Percentiles rank a stretch among this genome's conserved stretches.
phyloP scores from a whole-genome alignment of 1,140 invertebrate genomes.

The Aphelenchoides fujianensis region DNA sequence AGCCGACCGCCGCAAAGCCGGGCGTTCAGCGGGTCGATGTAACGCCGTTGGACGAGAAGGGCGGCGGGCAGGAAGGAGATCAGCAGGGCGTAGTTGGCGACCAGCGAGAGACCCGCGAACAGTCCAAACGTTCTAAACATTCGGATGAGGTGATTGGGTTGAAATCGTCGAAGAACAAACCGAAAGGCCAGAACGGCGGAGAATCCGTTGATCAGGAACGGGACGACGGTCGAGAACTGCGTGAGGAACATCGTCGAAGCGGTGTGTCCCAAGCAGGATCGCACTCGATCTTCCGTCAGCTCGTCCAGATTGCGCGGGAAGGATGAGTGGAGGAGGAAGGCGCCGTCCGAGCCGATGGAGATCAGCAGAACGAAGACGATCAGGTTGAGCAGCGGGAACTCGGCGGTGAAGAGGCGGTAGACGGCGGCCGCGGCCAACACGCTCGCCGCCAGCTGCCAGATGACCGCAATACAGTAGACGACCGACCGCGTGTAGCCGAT shows the following conservation, averaged over 20 bases:
- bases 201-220: slow-evolving; percentile 56
- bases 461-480: slow-evolving; percentile 35
- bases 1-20: not conserved
- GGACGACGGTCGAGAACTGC: slow-evolving; percentile 57
- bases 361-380: slow-evolving; percentile 58
- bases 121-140: too few relatives aligned
- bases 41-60: slow-evolving; percentile 49
- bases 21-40: slow-evolving; percentile 31
- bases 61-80: slow-evolving; percentile 57
- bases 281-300: slow-evolving; percentile 36
- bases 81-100: slow-evolving; percentile 58
- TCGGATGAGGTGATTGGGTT: too few relatives aligned
- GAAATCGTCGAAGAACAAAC: too few relatives aligned
- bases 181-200: slow-evolving; percentile 59
- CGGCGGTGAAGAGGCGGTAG: slow-evolving; percentile 40
- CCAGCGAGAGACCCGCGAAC: slow-evolving; percentile 58
- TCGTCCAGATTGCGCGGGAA: slow-evolving; percentile 42
- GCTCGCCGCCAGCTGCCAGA: slow-evolving; percentile 32
- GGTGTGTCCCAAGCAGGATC: slow-evolving; percentile 40
- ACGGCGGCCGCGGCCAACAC: slow-evolving; percentile 12
- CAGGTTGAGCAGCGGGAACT: slow-evolving; percentile 59
- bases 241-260: slow-evolving; percentile 60
- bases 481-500: slow-evolving; percentile 20
- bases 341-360: slow-evolving; percentile 59
- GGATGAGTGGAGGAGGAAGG: slow-evolving; percentile 49